phyloP scores from a whole-genome alignment of 2,888 invertebrate genomes.

The Drosophila emarginata region DNA sequence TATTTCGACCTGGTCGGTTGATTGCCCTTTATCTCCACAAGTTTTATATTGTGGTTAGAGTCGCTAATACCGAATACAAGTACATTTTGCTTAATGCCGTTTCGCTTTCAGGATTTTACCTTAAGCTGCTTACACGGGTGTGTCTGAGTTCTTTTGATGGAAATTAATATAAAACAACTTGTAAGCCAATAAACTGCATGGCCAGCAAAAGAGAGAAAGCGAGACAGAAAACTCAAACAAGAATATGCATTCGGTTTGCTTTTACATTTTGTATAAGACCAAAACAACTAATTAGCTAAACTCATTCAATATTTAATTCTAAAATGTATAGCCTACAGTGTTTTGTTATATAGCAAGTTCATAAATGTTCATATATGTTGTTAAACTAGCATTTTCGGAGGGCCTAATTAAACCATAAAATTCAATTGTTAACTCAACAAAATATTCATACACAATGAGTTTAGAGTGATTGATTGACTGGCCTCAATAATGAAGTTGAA shows the following conservation, averaged over 20 bases:
- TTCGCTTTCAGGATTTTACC: slow-evolving; percentile 2
- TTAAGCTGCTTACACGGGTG: slow-evolving; percentile 32
- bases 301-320: slow-evolving; percentile 9
- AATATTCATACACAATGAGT: slow-evolving; percentile 46
- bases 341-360: neutral
- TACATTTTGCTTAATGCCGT: slow-evolving; percentile 9
- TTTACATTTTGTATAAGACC: neutral
- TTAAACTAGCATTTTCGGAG: slow-evolving; percentile 3
- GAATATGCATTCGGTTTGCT: neutral
- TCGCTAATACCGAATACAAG: neutral
- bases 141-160: slow-evolving; percentile 16
- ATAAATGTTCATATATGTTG: neutral
- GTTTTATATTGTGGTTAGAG: slow-evolving; percentile 13
- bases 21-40: slow-evolving; percentile 6
- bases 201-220: neutral
- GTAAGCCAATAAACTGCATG: slow-evolving; percentile 30
- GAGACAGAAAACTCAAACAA: neutral
- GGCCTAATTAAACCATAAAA: slow-evolving; percentile 44
- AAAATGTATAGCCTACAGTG: slow-evolving; percentile 3
- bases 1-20: neutral
- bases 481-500: slow-evolving; percentile 62
- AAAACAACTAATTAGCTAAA: slow-evolving; percentile 18
- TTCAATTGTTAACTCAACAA: slow-evolving; percentile 49
- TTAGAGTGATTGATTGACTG: slow-evolving; percentile 65
- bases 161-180: slow-evolving; percentile 9